Conservation (phyloP, 2,797 vertebrate genomes). For the Babyrousa celebensis region DNA sequence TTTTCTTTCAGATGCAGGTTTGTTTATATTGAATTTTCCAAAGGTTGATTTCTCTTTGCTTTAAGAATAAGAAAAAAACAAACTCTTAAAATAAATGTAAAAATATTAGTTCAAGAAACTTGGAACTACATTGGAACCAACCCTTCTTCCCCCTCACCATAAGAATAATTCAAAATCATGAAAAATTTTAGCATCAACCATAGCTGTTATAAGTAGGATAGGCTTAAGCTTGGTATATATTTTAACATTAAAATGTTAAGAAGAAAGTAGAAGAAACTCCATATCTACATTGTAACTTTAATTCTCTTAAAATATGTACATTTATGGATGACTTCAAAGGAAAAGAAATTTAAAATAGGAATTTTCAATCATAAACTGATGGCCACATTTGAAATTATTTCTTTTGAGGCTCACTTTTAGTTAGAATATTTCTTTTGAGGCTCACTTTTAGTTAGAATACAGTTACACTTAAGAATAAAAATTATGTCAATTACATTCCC, state of each 20-base stretch:
- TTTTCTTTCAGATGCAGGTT: slow-evolving; percentile 94
- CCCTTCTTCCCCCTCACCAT: background rate
- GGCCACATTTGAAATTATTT: slow-evolving; percentile 45
- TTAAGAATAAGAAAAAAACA: slow-evolving; percentile 80
- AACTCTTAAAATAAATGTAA: slow-evolving; percentile 64
- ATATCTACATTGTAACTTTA: slow-evolving; percentile 5
- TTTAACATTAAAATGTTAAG: slow-evolving; percentile 54
- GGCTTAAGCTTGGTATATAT: background rate
- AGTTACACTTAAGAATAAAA: background rate
- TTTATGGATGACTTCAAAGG: slow-evolving; percentile 19
- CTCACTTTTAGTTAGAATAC: background rate
- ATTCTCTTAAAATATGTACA: slow-evolving; percentile 39
- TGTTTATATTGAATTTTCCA: slow-evolving; percentile 95
- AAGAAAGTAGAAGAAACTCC: slow-evolving; percentile 15
- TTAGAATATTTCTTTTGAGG: slow-evolving; percentile 37
- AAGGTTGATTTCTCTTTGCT: slow-evolving; percentile 94
- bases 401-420: background rate
- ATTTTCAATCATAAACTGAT: slow-evolving; percentile 5
- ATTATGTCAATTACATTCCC: slow-evolving; percentile 18
- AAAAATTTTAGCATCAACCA: slow-evolving; percentile 58
- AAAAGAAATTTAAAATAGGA: slow-evolving; percentile 3
- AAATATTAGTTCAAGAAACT: slow-evolving; percentile 49
- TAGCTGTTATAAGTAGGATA: background rate
- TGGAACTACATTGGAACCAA: slow-evolving; percentile 56
- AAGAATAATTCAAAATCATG: slow-evolving; percentile 63